phyloP scores from a whole-genome alignment of 2,113 vertebrate species.

The Prietella phreatophila region DNA sequence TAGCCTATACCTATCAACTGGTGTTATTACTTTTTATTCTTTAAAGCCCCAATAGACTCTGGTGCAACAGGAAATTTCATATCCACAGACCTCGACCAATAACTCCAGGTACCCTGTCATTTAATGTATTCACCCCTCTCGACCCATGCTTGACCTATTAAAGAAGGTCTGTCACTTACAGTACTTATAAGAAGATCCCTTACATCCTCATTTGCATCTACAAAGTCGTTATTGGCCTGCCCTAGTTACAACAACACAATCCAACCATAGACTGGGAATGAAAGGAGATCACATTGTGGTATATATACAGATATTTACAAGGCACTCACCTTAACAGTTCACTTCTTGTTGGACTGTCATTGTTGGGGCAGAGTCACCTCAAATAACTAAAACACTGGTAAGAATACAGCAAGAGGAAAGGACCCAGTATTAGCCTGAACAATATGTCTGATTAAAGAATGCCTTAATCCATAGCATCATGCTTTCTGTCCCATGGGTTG shows the following conservation, averaged over 20 bases:
- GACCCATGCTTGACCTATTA: neutral
- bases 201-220: neutral
- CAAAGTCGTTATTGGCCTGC: neutral
- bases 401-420: neutral
- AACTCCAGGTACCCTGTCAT: neutral
- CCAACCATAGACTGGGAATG: neutral
- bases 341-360: neutral
- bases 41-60: neutral
- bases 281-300: neutral
- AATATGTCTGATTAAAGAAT: neutral
- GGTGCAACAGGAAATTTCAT: neutral
- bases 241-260: neutral
- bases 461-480: neutral
- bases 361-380: neutral
- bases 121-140: neutral
- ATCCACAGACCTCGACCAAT: neutral
- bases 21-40: neutral
- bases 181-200: neutral
- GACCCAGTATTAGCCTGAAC: neutral
- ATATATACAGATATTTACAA: neutral
- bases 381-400: neutral
- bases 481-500: neutral
- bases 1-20: neutral
- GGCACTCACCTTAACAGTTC: neutral
- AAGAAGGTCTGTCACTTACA: neutral